Base-by-base conservation (phyloP, 2,888 invertebrate species). In the Drosophila planitibia region DNA sequence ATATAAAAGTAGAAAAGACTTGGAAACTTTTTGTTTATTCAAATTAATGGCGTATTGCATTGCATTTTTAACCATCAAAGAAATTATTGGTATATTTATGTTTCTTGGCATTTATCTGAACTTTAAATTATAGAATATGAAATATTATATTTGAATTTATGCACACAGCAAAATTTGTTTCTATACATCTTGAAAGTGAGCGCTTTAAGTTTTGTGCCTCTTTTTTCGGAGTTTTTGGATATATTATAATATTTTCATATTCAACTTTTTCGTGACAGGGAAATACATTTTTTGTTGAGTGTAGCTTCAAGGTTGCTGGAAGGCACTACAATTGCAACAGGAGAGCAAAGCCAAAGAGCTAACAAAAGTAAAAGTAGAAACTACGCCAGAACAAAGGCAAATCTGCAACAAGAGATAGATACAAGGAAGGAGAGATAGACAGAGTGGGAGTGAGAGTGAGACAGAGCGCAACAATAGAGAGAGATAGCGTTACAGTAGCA, bases 331-430 rank as follows among this genome's bases (percentile, higher is more conserved):
- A 63, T 47, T 44, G 70, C 64, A 58, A 58, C 58, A 70, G 63
- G 58, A 70, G 70, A 62, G 73, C 69, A 69, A 73, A 72, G 59
- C 68, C 57, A 61, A 63, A 79, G 47, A 70, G 53, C 73, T 63
- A 70, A 79, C 71, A 64, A 62, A 60, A 61, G 72, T 71, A 72
- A 76, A 61, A 71, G 64, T 79, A 54, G 44, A 49, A 77, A 74
- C 72, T 76, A 76, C 57, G 63, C 60, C 41, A 60, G 58, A 69
- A 69, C 74, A 78, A 74, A 74, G 78, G 54, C 53, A 79, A 83
- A 82, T 72, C 71, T 79, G 79, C 76, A 76, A 73, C 71, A 37
- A 67, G 68, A 65, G 63, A 72, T 64, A 76, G 55, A 57, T 59
- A 62, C 32, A 70, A 30, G 66, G 49, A 49, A 37, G 64, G 28